Conservation (phyloP, 2,113 vertebrate genomes). For the Spea multiplicata region DNA sequence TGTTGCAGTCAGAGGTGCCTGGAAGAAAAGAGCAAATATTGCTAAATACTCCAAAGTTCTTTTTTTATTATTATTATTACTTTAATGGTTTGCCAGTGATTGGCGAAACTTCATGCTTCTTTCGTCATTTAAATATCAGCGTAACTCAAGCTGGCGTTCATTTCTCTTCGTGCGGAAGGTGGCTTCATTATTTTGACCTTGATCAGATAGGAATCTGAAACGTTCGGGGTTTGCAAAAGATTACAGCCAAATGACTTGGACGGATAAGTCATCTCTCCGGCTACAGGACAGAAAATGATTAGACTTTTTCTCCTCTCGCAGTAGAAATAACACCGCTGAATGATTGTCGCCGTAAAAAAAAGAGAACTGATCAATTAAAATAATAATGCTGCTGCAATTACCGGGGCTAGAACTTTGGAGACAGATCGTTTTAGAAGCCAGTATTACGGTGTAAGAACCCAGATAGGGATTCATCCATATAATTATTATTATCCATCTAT, state of each 20-base stretch:
- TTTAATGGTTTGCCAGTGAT: not conserved
- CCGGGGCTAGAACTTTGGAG: no score
- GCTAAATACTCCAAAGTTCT: not conserved
- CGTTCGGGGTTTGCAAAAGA: not conserved
- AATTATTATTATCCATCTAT: no score
- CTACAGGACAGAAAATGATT: not conserved
- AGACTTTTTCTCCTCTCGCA: not conserved
- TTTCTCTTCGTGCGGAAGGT: not conserved
- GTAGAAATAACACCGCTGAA: not conserved
- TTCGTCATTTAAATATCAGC: slow-evolving; percentile 1
- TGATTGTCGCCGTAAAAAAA: not conserved
- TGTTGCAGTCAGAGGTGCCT: slow-evolving; percentile 92
- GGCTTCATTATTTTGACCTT: not conserved
- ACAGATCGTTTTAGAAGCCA: no score
- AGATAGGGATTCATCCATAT: no score
- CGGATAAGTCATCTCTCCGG: slow-evolving; percentile 2
- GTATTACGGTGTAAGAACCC: no score
- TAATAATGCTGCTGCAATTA: not conserved
- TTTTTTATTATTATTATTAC: not conserved
- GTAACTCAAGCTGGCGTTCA: not conserved
- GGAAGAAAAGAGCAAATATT: slow-evolving; percentile 27
- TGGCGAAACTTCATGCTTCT: not conserved
- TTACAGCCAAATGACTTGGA: slow-evolving; percentile 4
- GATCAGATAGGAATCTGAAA: slow-evolving; percentile 6
- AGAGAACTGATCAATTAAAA: not conserved